Evolutionary conservation across 64 coral and sea anemone species (phyloP).

Genomic region (Stichodactyla helianthus): DNA sequence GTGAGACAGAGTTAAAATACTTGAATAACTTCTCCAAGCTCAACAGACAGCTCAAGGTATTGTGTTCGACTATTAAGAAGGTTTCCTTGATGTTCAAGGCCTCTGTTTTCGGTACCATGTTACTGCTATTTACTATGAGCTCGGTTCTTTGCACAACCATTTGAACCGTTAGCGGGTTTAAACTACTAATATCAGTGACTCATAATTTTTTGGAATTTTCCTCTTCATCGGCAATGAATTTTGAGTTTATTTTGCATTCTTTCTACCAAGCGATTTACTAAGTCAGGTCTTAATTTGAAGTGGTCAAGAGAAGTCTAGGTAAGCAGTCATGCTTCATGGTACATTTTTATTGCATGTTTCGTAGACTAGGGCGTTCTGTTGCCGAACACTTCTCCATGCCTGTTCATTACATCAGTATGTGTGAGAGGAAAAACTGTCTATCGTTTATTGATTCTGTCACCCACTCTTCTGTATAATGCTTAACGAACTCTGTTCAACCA

Average conservation of each 20-base stretch:
- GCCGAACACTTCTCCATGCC: not conserved
- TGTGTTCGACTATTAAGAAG: not conserved
- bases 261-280: not conserved
- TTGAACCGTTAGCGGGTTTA: not conserved
- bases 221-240: not conserved
- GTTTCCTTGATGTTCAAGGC: not conserved
- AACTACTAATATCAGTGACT: not conserved
- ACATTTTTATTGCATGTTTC: slow-evolving; percentile 2
- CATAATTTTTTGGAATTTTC: not conserved
- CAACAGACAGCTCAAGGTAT: slow-evolving; percentile 11
- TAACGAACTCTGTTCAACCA: not conserved
- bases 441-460: slow-evolving; percentile 2
- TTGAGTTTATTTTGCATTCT: not conserved
- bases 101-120: slow-evolving; percentile 11
- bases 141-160: not conserved
- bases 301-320: not conserved
- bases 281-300: not conserved
- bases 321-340: not conserved
- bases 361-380: not conserved
- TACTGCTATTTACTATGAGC: slow-evolving; percentile 14
- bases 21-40: not conserved
- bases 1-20: not conserved
- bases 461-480: not conserved
- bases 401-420: not conserved
- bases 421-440: not conserved